Evolutionary conservation across 2,113 vertebrate species (phyloP), one percentile per base, ranked within the genome.

Genomic region (Macaca nemestrina): DNA sequence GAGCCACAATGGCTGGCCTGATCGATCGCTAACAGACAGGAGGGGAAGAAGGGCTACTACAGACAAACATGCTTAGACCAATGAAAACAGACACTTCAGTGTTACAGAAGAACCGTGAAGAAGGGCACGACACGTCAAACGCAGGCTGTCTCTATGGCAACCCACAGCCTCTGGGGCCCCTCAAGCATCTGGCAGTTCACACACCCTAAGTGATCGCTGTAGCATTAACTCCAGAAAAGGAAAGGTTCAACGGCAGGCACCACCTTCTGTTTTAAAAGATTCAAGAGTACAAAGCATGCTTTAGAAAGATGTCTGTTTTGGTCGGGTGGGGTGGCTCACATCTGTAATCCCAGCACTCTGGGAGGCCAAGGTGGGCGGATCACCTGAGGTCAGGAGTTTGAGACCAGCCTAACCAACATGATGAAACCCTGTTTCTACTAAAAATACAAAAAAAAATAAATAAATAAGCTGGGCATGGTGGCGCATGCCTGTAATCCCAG

Each of bases 151-250:
- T 38, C 78, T 18, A 50, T n/a, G 88, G 90, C 61, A 88, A 86
- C 52, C 27, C 5, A 35, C 30, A 32, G 3, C 3, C n/a, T 18
- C 22, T 0, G 2, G n/a, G 14, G 22, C 25, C 52, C 79, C 80
- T 48, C 25, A 38, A 73, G 30, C 45, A 32, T 2, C 55, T 5
- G 18, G 94, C 22, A 40, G 73, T 2, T 68, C 50, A 13, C 11
- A 40, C 1, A 0, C 48, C 83, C 40, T 11, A 32, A 45, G 3
- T 1, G n/a, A 57, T 2, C 8, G 43, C 64, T 11, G 1, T 8
- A 9, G 7, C 32, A 8, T 16, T 0, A 4, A 64, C 18, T 22
- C 27, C 43, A 72, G 70, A 75, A 76, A 94, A n/a, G 22, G 38
- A 27, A 38, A 68, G 84, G 73, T n/a, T 38, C 50, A 40, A n/a